These are phyloP conservation scores for Anabas testudineus DNA, from an alignment of 2,797 vertebrate genomes.

Conservation along the genomic window DNA sequence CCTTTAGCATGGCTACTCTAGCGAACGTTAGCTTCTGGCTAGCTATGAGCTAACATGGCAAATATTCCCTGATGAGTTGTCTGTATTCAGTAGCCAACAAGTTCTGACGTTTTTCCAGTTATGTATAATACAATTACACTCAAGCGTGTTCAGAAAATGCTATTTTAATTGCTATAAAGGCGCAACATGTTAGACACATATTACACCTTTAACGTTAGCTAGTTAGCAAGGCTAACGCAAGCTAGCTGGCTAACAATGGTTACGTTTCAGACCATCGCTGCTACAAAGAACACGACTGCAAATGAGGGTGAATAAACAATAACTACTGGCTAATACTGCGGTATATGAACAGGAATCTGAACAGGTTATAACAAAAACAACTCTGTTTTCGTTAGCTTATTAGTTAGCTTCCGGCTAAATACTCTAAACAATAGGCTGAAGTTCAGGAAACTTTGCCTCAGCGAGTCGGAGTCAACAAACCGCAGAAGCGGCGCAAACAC, in stretches of 20 bases:
- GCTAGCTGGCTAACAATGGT: slow-evolving; percentile 68
- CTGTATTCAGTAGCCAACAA: rapidly evolving
- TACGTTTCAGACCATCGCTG: slow-evolving; percentile 6
- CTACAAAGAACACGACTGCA: slow-evolving; percentile 11
- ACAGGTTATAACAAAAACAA: rapidly evolving
- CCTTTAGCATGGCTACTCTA: slow-evolving; percentile 32
- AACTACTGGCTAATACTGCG: rapidly evolving
- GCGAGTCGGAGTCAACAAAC: slow-evolving; percentile 30
- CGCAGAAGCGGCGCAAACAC: background rate
- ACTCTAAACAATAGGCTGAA: slow-evolving; percentile 66
- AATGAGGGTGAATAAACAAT: background rate
- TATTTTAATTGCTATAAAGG: background rate
- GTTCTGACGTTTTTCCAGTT: rapidly evolving
- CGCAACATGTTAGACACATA: background rate
- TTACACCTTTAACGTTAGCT: background rate
- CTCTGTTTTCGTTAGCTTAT: slow-evolving; percentile 3
- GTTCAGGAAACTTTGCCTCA: slow-evolving; percentile 74
- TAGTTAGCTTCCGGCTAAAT: slow-evolving; percentile 23
- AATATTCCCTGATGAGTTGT: background rate
- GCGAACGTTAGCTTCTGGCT: slow-evolving; percentile 47
- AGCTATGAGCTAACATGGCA: background rate
- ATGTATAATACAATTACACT: rapidly evolving
- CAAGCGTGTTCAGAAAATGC: rapidly evolving
- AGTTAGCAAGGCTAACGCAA: slow-evolving; percentile 18
- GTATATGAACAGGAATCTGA: rapidly evolving